Base-by-base conservation (phyloP, 2,888 invertebrate species). In the Sarcophaga subvicina region DNA sequence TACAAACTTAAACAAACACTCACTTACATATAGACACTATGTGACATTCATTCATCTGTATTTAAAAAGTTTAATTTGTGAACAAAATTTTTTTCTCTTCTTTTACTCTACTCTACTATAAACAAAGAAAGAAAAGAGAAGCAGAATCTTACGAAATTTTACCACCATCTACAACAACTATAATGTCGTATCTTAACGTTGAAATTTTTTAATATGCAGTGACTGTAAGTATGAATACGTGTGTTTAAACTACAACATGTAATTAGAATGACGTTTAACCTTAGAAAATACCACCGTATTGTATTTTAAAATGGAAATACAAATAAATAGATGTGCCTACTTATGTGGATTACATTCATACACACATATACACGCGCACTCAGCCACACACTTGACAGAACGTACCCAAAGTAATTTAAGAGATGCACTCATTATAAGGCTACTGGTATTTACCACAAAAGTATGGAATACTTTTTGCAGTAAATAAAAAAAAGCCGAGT, bases 221-320 rank as follows among this genome's bases (percentile, higher is more conserved):
- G 17, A 67, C 54, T 63, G 20, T 12, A 54, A 5, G n/a, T 17
- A 45, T 25, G 59, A 37, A 12, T 11, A 8, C 4, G 14, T 49
- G 27, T 69, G 12, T 64, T 25, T 69, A 11, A 12, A 27, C n/a
- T 75, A 67, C 25, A 27, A 67, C 25, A 27, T 70, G 45, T 75
- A 79, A 83, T 79, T 83, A 70, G 63, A 70, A 73, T 79, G 79
- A 63, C 70, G 66, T 79, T 83, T 83, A 83, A 75, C 83, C 83
- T 83, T 79, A 75, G 37, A 59, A 69, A 69, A 78, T n/a, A 64
- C 45, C 17, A 10, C 54, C 54, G 12, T 25, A 25, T 64, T n/a
- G 10, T 20, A 62, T 62, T 62, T 17, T n/a, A 62, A 62, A 62
- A 22, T 14, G 17, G 17, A 54, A 54, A 54, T 0, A 54, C 54